Conservation (phyloP, 1,140 invertebrate genomes). For the Gerris buenoi region DNA sequence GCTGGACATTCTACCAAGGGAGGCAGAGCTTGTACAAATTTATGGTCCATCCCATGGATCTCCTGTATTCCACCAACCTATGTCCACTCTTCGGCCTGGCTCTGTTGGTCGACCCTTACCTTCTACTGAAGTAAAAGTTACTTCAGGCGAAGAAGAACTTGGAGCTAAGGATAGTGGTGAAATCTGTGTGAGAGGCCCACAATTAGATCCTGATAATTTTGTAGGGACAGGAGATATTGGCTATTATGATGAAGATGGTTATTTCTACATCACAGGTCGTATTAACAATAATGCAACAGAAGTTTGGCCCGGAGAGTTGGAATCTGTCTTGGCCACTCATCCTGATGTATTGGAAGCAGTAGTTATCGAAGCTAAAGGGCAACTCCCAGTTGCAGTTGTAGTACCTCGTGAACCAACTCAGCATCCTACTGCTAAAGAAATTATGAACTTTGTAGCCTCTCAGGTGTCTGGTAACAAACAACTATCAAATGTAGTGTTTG, state of each 20-base stretch:
- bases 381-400: not conserved
- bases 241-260: slow-evolving; percentile 4
- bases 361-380: not conserved
- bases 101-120: slow-evolving; percentile 47
- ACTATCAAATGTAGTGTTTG: not conserved
- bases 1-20: not conserved
- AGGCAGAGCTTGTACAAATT: not conserved
- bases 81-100: slow-evolving; percentile 28
- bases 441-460: not conserved
- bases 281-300: not conserved
- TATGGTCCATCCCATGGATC: not conserved
- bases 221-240: slow-evolving; percentile 1
- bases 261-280: not conserved
- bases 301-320: not conserved
- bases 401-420: not conserved
- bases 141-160: slow-evolving; percentile 29
- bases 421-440: not conserved
- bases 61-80: slow-evolving; percentile 1
- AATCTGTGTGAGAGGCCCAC: slow-evolving; percentile 1
- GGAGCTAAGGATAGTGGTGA: not conserved
- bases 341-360: not conserved
- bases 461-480: not conserved
- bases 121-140: slow-evolving; percentile 45
- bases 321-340: not conserved
- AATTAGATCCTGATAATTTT: not conserved